Base-by-base conservation (phyloP, 2,888 invertebrate species). In the Habroteleia sp. region DNA sequence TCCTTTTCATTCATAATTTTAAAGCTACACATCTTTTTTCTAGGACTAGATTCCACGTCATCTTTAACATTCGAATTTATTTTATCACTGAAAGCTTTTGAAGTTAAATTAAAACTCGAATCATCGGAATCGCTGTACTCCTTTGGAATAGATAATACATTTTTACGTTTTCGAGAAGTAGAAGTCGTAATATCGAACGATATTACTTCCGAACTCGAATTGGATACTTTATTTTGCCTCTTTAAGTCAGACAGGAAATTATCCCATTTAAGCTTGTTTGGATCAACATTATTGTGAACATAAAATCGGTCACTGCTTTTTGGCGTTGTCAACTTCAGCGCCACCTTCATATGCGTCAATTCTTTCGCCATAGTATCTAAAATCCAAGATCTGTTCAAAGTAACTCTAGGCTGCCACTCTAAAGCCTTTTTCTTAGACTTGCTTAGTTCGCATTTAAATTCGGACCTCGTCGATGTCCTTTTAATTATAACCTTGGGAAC, bases 401-500 rank as follows among this genome's bases (percentile, higher is more conserved):
- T 85, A 0, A 88, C 88, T 42, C 84, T 84, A 1, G 88, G 88
- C 41, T 88, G 88, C 85, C 87, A 87, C 3, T 82, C 81, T n/a
- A 84, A 79, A 0, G 82, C 80, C 1, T 80, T 81, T 7, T 80
- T 80, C 7, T 79, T 81, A 5, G 76, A 75, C 62, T 85, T 86
- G 37, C 88, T 88, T 3, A 88, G 50, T 60, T 88, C 88, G 37
- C 88, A 88, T 23, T 88, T 88, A 25, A 88, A 88, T 54, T 88
- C 87, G 0, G 87, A 83, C 13, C 81, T 86, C 0, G 87, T 82
- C 1, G 88, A 87, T 0, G 85, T 80, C 29, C 88, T 77, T 54
- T 88, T 88, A 33, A 88, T 88, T 35, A 88, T 88, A 0, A 88
- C 88, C 37, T 88, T 88, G 0, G 88, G 88, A 20, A 88, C 77